Percentiles rank a stretch among this genome's conserved stretches.
Conservation (phyloP, 2,888 invertebrate species). For the Scaptomyza cyrtandrae region DNA sequence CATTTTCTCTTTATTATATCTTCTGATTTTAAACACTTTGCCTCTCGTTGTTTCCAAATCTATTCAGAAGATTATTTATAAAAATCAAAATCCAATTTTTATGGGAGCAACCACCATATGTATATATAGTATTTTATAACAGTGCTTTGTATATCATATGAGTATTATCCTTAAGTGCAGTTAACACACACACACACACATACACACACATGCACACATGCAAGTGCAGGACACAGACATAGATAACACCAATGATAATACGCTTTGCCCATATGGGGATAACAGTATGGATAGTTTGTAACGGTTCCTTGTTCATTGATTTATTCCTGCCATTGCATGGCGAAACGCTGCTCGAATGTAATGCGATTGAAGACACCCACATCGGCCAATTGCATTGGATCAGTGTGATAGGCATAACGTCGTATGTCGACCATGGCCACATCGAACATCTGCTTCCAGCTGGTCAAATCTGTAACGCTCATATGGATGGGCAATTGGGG, state of each 20-base stretch:
- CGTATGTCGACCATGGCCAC: constrained; percentile 76
- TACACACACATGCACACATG: background rate
- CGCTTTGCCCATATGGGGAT: background rate
- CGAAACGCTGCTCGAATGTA: constrained; percentile 76
- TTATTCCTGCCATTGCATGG: constrained; percentile 79
- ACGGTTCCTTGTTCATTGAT: too few species aligned
- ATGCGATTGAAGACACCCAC: constrained; percentile 75
- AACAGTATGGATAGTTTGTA: background rate
- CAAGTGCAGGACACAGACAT: background rate
- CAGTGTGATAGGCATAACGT: constrained; percentile 76
- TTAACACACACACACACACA: background rate
- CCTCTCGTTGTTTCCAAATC: background rate
- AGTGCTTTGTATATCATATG: background rate
- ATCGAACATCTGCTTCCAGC: constrained; percentile 81
- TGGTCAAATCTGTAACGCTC: constrained; percentile 80
- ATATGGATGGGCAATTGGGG: constrained; percentile 80
- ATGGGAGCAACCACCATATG: background rate
- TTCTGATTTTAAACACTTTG: too few species aligned
- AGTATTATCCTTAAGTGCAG: background rate
- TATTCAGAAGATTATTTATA: background rate
- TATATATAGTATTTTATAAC: background rate
- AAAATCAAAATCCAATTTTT: too few species aligned
- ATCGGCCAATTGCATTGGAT: constrained; percentile 77
- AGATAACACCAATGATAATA: background rate
- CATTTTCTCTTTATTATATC: background rate